A percentile compares a stretch with the other conserved stretches of the same genome.
These are phyloP conservation scores for Oscheius sp. DNA, from an alignment of 2,888 invertebrate species.

Conservation along the genomic window DNA sequence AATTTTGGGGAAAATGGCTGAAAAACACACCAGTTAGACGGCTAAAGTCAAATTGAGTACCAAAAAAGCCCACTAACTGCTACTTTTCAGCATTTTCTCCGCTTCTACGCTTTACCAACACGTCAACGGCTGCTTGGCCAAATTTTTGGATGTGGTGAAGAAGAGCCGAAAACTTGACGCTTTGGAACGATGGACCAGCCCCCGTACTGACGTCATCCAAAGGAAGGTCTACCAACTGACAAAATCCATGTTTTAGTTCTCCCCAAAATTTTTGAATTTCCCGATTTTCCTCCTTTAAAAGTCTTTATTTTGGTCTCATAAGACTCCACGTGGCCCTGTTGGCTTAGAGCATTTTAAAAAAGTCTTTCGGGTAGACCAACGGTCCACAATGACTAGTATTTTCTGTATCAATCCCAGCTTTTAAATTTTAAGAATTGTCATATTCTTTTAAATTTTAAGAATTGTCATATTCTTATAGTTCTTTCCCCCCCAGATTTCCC, in stretches of 20 bases:
- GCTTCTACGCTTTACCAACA: conserved; percentile 63
- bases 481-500: neutral
- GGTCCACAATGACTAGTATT: neutral
- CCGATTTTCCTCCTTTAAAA: neutral
- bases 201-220: conserved; percentile 57
- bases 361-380: conserved; percentile 17
- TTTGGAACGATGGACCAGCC: conserved; percentile 63
- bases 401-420: too few species aligned
- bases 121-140: conserved; percentile 58
- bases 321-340: conserved; percentile 7
- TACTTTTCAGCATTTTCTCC: conserved; percentile 62
- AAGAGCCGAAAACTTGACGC: conserved; percentile 60
- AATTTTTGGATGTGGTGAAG: conserved; percentile 62
- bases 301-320: neutral
- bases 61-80: neutral
- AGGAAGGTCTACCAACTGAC: conserved; percentile 56
- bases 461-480: neutral
- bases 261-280: conserved; percentile 23
- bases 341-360: conserved; percentile 11
- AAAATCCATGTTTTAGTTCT: conserved; percentile 45
- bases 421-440: neutral
- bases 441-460: neutral
- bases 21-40: neutral
- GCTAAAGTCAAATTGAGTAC: neutral
- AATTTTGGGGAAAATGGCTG: neutral